phyloP scores from a whole-genome alignment of 2,797 vertebrate genomes.

The Phoebastria nigripes region DNA sequence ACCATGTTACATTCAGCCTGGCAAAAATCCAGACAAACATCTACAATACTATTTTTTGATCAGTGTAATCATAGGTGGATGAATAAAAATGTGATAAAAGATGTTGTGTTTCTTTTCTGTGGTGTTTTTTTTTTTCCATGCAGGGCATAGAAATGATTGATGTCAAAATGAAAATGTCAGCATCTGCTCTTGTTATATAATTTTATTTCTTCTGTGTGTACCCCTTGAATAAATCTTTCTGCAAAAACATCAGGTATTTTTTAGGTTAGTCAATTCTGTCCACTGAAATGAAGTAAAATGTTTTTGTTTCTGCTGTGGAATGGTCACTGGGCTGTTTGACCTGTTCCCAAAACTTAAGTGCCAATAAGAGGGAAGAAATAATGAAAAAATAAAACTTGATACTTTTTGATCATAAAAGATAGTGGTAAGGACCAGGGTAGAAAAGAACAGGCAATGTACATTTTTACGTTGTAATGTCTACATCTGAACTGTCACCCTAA shows the following conservation, averaged over 20 bases:
- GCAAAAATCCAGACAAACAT: not conserved
- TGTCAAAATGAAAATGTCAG: not conserved
- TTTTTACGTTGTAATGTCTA: not conserved
- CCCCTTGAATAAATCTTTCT: not conserved
- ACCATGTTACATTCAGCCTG: not conserved
- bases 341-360: not conserved
- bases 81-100: not conserved
- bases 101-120: not conserved
- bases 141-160: not conserved
- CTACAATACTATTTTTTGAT: not conserved
- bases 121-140: not conserved
- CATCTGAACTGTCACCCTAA: not conserved
- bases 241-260: not conserved
- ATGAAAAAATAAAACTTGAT: not conserved
- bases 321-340: not conserved
- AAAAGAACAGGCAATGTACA: not conserved
- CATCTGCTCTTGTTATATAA: not conserved
- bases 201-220: not conserved
- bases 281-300: not conserved
- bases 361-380: not conserved
- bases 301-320: not conserved
- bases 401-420: not conserved
- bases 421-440: accelerated
- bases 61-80: not conserved
- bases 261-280: not conserved